Conservation (phyloP, 64 coral and sea anemone species). For the Montipora sp. region DNA sequence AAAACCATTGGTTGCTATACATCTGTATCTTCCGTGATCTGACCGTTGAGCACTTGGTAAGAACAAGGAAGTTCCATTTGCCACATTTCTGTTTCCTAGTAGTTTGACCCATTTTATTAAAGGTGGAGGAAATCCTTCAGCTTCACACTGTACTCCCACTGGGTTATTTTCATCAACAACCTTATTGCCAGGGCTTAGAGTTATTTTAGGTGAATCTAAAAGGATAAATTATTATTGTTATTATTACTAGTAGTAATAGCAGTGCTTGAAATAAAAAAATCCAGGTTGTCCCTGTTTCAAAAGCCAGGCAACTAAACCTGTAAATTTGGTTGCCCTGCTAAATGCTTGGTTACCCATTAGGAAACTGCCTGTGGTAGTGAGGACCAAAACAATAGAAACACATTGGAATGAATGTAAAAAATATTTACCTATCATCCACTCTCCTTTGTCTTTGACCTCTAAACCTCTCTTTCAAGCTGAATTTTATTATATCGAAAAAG, state of each 20-base stretch:
- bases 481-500: no score
- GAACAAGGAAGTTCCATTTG: constrained; percentile 5
- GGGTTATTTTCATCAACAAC: constrained; percentile 9
- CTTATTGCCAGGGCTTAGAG: background rate
- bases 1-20: constrained; percentile 53
- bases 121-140: constrained; percentile 42
- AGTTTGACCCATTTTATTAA: constrained; percentile 53
- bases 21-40: constrained; percentile 55
- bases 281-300: no score
- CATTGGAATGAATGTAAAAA: no score
- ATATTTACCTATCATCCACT: no score
- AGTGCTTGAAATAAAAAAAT: no score
- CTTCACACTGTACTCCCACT: constrained; percentile 2
- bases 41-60: constrained; percentile 4
- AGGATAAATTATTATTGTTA: background rate
- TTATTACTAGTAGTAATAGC: background rate
- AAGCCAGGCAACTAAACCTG: no score
- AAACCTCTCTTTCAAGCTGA: no score
- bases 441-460: no score
- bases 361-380: no score
- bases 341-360: no score
- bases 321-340: no score
- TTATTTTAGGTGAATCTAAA: constrained; percentile 47
- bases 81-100: constrained; percentile 9
- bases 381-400: no score